phyloP scores from a whole-genome alignment of 2,113 vertebrate genomes.

The Mormyrus lacerda region DNA sequence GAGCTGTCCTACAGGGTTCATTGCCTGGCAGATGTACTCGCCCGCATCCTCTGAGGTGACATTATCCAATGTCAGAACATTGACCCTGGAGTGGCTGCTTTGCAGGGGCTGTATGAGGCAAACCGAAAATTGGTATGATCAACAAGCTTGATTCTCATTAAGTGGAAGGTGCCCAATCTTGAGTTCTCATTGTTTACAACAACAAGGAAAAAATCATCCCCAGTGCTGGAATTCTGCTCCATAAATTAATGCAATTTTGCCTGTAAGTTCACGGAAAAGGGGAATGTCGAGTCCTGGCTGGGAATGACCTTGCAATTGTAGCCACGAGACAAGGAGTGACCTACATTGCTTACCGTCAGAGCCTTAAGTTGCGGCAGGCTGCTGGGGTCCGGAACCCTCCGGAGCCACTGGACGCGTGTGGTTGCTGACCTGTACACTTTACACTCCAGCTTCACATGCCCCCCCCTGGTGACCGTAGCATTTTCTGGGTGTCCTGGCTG shows the following conservation, averaged over 20 bases:
- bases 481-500: conserved; percentile 83
- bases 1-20: conserved; percentile 69
- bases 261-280: background rate
- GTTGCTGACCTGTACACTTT: conserved; percentile 80
- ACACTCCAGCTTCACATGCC: conserved; percentile 76
- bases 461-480: conserved; percentile 70
- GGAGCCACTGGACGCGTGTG: conserved; percentile 92
- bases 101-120: conserved; percentile 65
- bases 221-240: background rate
- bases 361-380: conserved; percentile 70
- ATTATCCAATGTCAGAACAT: conserved; percentile 74
- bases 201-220: background rate
- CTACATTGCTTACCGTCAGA: conserved; percentile 66
- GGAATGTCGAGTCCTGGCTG: background rate
- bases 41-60: conserved; percentile 76
- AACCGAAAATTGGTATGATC: background rate
- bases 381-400: conserved; percentile 57
- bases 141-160: background rate
- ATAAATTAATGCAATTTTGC: background rate
- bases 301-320: background rate
- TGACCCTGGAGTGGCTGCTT: conserved; percentile 79
- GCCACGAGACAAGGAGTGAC: background rate
- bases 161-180: background rate
- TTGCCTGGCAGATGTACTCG: conserved; percentile 85
- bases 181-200: background rate